Evolutionary conservation across 2,888 invertebrate species (phyloP), one percentile per base, ranked within the genome.

Genomic region (Tinea trinotella): DNA sequence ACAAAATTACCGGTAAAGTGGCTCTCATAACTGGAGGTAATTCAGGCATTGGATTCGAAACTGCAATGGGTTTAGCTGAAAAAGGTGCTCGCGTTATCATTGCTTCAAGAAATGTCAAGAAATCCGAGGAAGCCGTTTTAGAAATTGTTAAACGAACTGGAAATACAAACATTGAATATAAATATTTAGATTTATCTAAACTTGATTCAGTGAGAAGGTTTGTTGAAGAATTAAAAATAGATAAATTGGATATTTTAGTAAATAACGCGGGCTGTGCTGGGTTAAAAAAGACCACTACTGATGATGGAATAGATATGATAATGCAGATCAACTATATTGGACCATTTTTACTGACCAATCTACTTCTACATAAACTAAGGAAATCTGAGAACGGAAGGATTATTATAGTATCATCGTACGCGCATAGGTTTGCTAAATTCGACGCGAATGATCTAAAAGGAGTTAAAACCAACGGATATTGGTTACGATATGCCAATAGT

Each of bases 1-100:
- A 60, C 0, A 65, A 67, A 24, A 57, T 84, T 1, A 57, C 71
- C 1, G 89, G 88, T 36, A 92, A 93, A 86, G 80, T 90, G 44
- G 87, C 88, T 0, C 86, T 96, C 35, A 82, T 96, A 5, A 95
- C 95, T 0, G 96, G 95, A 5, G 90, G 93, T 0, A 95, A 94
- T 70, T 90, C 91, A 1, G 95, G 96, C 1, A 93, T 96, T 56
- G 95, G 96, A 1, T 89, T 90, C 66, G 93, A 93, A 76, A 92
- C 93, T 0, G 92, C 89, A 0, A 77, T 80, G 56, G 91, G 91
- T 61, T 73, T 96, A 58, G 94, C 94, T 0, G 83, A 78, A 58
- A 78, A 92, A 57, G 91, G 92, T 3, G 95, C 93, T 0, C 91
- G 87, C 65, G 75, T 86, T 17, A 64, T 82, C 55, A 92, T 96